Base-by-base conservation (phyloP, 2,888 invertebrate species). In the Steinernema hermaphroditum region DNA sequence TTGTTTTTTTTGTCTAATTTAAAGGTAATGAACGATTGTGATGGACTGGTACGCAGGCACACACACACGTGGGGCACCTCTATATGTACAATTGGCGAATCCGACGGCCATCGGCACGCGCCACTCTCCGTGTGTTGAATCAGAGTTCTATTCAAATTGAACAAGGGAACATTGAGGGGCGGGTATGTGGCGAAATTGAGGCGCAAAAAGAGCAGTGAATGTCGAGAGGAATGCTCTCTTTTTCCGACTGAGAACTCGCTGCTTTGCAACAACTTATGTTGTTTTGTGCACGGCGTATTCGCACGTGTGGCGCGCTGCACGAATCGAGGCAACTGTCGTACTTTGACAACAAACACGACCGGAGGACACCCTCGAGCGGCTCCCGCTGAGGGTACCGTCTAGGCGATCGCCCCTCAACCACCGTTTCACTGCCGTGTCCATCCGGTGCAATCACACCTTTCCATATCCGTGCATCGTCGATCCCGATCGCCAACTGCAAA, bases 181-280 rank as follows among this genome's bases (percentile, higher is more conserved):
- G 54, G 6, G 14, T 22, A 16, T 6, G 6, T 6, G 24, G 22
- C 27, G 6, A 22, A 19, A 12, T 14, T 19, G 27, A 46, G 46
- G 46, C 46, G 46, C 46, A 46, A 46, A 19, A 46, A 46, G 22
- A 27, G 2, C 24, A 54, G 24, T 8, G 27, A 54, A 27, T 54
- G 54, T 54, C 54, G 54, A 54, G 54, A 54, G 54, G 27, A 54
- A 54, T 54, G 22, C 16, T 22, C 54, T 54, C 49, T 54, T 54
- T 54, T 54, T 24, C 54, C 27, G 27, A 24, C 27, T 54, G 54
- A 24, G 2, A 54, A 54, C 22, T 27, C 19, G 9, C 24, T 54
- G 54, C 54, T 54, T 54, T 54, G 54, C 54, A 54, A 54, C 54
- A 12, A 54, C 16, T 12, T 54, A 12, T 49, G 49, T 14, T 54